These are phyloP conservation scores for Sternotherus odoratus DNA, from an alignment of 2,797 vertebrate species.

Conservation along the genomic window DNA sequence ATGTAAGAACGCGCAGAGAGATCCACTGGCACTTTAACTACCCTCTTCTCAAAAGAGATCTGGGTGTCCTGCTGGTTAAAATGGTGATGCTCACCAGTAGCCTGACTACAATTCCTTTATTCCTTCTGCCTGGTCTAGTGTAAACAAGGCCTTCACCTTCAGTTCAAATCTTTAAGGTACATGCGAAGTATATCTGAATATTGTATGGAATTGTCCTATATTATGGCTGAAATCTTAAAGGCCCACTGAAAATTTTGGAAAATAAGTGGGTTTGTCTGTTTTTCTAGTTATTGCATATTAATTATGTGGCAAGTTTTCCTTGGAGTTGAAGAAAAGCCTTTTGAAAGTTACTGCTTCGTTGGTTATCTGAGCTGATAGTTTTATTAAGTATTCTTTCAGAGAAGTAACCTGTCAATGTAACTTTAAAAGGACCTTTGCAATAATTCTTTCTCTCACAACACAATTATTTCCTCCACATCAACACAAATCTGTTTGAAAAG, in stretches of 20 bases:
- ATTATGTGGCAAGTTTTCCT: neutral
- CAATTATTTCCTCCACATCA: neutral
- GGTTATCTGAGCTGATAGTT: conserved; percentile 5
- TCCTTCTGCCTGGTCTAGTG: accelerated
- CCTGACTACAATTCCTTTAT: neutral
- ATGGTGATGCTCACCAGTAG: neutral
- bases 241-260: neutral
- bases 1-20: neutral
- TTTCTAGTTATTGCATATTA: neutral
- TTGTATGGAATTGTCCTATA: neutral
- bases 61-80: neutral
- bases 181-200: neutral
- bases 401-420: neutral
- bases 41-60: neutral
- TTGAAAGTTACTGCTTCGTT: neutral
- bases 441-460: neutral
- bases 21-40: neutral
- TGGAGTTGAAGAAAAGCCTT: neutral
- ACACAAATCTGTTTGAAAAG: neutral
- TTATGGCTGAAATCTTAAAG: neutral
- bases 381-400: neutral
- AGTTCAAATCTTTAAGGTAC: neutral
- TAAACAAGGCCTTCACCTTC: neutral
- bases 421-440: neutral
- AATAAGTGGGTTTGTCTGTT: neutral